Conservation (phyloP, 2,888 invertebrate genomes). For the Nebria salina region DNA sequence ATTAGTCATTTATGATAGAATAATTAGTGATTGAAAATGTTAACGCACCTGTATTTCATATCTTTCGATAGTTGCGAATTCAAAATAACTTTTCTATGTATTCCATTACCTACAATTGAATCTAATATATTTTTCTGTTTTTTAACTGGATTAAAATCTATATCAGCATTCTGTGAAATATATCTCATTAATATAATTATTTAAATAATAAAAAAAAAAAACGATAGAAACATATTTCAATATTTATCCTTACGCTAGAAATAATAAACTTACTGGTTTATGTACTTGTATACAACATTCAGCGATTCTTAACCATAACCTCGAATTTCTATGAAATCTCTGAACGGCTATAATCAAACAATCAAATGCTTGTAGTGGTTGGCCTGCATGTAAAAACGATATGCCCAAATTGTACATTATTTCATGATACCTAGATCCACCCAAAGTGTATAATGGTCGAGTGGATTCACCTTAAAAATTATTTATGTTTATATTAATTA, state of each 20-base stretch:
- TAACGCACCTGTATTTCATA: slow-evolving; percentile 64
- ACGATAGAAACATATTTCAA: too few species aligned
- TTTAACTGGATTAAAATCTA: slow-evolving; percentile 69
- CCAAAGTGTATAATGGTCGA: slow-evolving; percentile 71
- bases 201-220: too few species aligned
- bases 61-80: slow-evolving; percentile 66
- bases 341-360: slow-evolving; percentile 88
- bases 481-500: slow-evolving; percentile 2
- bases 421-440: slow-evolving; percentile 71
- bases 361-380: slow-evolving; percentile 88
- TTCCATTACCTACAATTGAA: slow-evolving; percentile 68
- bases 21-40: neutral
- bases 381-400: slow-evolving; percentile 81
- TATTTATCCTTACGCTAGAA: too few species aligned
- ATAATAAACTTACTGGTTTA: slow-evolving; percentile 61
- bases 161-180: slow-evolving; percentile 67
- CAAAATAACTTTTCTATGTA: slow-evolving; percentile 71
- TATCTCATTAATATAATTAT: neutral
- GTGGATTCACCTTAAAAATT: slow-evolving; percentile 54
- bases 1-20: slow-evolving; percentile 45
- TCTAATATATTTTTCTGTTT: slow-evolving; percentile 70
- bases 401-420: slow-evolving; percentile 86
- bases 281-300: slow-evolving; percentile 86
- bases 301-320: slow-evolving; percentile 91
- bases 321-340: slow-evolving; percentile 86